These are phyloP conservation scores for Drosophila mimetica DNA, from an alignment of 2,888 invertebrate species.

Conservation along the genomic window DNA sequence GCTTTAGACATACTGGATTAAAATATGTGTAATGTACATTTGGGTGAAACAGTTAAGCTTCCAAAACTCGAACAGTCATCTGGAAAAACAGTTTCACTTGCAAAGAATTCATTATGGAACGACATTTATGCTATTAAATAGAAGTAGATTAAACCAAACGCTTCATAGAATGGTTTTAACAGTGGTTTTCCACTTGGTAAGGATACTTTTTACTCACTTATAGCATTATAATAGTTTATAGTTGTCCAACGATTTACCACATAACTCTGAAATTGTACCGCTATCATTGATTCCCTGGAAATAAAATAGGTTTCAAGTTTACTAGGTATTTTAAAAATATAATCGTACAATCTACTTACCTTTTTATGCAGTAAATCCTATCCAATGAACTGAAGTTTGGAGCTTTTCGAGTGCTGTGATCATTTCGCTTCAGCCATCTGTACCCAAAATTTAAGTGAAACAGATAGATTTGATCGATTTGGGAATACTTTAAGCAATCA, in stretches of 20 bases:
- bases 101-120: too few relatives aligned
- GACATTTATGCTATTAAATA: too few relatives aligned
- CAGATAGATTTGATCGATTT: conserved; percentile 9
- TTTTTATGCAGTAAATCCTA: too few relatives aligned
- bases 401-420: too few relatives aligned
- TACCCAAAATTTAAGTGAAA: conserved; percentile 4
- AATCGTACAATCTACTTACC: background rate
- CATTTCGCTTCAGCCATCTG: background rate
- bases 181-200: too few relatives aligned
- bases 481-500: conserved; percentile 72
- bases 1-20: background rate
- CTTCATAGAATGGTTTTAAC: too few relatives aligned
- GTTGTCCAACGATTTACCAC: background rate
- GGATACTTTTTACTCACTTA: background rate
- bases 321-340: background rate
- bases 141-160: too few relatives aligned
- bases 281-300: background rate
- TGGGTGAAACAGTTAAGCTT: too few relatives aligned
- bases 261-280: background rate
- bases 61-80: too few relatives aligned
- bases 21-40: too few relatives aligned
- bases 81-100: too few relatives aligned
- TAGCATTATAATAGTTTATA: background rate
- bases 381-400: too few relatives aligned
- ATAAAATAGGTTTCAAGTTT: background rate